phyloP scores from a whole-genome alignment of 2,113 vertebrate genomes.

The Tragelaphus strepsiceros region DNA sequence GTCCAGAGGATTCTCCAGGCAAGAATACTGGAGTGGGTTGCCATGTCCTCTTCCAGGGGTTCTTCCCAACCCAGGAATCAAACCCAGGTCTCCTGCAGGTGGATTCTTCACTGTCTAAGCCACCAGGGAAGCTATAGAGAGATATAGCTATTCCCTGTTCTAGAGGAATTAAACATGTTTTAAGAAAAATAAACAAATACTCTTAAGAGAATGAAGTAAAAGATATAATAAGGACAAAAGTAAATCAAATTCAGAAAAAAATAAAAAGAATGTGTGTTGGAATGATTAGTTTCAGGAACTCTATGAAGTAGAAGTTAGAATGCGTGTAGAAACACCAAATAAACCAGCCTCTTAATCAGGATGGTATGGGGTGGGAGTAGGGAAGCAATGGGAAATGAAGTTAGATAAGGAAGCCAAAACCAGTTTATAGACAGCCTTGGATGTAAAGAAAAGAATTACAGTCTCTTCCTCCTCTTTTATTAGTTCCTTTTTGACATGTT shows the following conservation, averaged over 20 bases:
- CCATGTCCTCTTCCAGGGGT: background rate
- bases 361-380: fast-evolving
- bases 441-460: background rate
- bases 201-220: background rate
- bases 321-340: background rate
- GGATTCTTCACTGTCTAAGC: background rate
- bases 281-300: background rate
- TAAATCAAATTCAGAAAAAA: background rate
- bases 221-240: background rate
- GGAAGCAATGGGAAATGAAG: background rate
- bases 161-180: background rate
- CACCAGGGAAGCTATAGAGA: background rate
- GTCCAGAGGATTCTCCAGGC: background rate
- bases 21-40: background rate
- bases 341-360: background rate
- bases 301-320: background rate
- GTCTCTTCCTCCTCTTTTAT: background rate
- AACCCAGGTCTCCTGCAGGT: background rate
- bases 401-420: background rate
- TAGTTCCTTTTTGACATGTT: background rate
- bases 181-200: background rate
- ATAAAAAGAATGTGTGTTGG: background rate
- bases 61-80: background rate
- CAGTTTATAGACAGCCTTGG: background rate
- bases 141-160: background rate